These are phyloP conservation scores for Pica pica DNA, from an alignment of 2,113 vertebrate species.

Conservation along the genomic window DNA sequence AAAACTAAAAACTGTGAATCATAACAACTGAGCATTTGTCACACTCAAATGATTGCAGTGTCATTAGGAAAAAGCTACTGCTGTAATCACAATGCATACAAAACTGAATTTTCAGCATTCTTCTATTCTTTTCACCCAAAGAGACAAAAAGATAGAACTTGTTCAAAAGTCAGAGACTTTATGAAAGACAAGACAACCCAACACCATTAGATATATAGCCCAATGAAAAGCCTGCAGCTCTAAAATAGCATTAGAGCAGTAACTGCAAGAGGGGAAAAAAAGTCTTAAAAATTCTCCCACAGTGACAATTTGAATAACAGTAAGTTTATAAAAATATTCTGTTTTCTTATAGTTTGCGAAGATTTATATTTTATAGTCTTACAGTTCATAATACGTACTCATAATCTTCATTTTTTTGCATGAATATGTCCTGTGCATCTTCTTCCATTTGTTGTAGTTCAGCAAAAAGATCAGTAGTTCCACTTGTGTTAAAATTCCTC, in stretches of 20 bases:
- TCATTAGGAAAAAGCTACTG: neutral
- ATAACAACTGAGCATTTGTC: neutral
- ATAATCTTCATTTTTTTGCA: conserved; percentile 80
- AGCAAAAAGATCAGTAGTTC: conserved; percentile 71
- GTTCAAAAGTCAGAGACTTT: neutral
- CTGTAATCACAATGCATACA: neutral
- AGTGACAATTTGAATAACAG: neutral
- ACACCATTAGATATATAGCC: neutral
- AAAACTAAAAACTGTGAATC: neutral
- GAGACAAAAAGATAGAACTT: neutral
- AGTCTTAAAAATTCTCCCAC: neutral
- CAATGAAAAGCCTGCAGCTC: neutral
- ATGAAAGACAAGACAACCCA: neutral
- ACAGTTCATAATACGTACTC: conserved; percentile 77
- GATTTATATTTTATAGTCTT: neutral
- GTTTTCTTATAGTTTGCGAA: neutral
- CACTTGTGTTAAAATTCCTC: conserved; percentile 72
- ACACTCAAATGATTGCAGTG: neutral
- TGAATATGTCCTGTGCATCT: conserved; percentile 84
- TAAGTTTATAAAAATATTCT: neutral
- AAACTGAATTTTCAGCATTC: neutral
- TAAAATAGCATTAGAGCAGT: neutral
- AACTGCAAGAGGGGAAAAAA: neutral
- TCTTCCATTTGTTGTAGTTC: conserved; percentile 77
- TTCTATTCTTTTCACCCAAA: neutral